Conservation (phyloP, 2,888 invertebrate species). For the Drosophila longiperda region DNA sequence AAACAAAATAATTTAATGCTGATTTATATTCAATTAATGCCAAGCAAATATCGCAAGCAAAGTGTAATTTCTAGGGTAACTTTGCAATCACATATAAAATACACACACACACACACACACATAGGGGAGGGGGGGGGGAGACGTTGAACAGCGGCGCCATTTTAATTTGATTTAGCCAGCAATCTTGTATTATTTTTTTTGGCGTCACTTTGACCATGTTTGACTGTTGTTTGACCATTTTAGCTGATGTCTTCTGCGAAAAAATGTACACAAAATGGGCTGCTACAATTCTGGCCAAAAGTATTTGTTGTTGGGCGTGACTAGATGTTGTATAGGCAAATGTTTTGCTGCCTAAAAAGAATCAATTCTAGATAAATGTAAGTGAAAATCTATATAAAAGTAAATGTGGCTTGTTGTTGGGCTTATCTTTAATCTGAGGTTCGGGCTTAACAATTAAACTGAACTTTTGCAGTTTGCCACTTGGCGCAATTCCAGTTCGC, state of each 20-base stretch:
- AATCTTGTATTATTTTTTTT: conserved; percentile 25
- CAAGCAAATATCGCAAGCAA: conserved; percentile 61
- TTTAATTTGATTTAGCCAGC: conserved; percentile 70
- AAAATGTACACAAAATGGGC: conserved; percentile 29
- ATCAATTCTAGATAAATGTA: neutral
- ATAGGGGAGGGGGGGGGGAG: conserved; percentile 1
- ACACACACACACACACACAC: conserved; percentile 10
- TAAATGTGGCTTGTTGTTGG: neutral
- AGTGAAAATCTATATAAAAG: neutral
- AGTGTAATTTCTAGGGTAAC: conserved; percentile 60
- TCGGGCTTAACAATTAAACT: conserved; percentile 25
- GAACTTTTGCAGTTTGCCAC: conserved; percentile 14
- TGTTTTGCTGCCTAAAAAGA: neutral
- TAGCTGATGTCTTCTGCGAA: conserved; percentile 51
- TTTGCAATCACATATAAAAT: conserved; percentile 45
- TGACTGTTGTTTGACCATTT: conserved; percentile 68
- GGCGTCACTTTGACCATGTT: conserved; percentile 65
- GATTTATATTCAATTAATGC: conserved; percentile 64
- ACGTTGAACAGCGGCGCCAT: conserved; percentile 65
- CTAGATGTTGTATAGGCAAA: neutral
- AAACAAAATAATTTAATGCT: neutral
- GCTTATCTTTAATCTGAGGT: neutral
- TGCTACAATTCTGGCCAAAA: conserved; percentile 23
- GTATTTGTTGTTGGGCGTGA: neutral
- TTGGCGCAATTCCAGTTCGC: conserved; percentile 13